Percentiles rank a stretch among this genome's conserved stretches.
Conservation (phyloP, 2,888 invertebrate species). For the Coelopa pilipes region DNA sequence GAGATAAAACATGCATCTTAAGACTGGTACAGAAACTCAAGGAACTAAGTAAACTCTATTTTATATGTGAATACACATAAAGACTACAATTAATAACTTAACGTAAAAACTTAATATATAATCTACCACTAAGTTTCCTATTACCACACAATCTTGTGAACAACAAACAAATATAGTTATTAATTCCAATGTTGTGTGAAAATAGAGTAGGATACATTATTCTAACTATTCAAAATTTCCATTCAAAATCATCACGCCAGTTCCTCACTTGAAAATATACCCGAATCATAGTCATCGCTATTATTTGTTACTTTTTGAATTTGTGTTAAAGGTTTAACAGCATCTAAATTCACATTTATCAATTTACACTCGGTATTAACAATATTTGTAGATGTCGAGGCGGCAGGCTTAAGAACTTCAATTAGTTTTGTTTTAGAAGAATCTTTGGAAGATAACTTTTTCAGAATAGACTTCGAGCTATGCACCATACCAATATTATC, state of each 20-base stretch:
- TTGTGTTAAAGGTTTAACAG: constrained; percentile 44
- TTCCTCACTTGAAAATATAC: constrained; percentile 46
- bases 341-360: constrained; percentile 43
- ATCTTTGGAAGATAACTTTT: background rate
- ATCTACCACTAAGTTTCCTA: no score
- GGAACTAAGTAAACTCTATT: no score
- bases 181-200: no score
- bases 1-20: no score
- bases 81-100: no score
- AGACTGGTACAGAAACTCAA: no score
- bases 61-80: no score
- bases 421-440: background rate
- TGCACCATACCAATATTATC: constrained; percentile 59
- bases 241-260: constrained; percentile 12
- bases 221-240: no score
- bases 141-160: no score
- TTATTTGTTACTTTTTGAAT: constrained; percentile 44
- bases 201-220: no score
- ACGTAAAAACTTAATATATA: no score
- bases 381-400: background rate
- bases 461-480: constrained; percentile 10
- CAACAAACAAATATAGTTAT: no score
- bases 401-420: background rate
- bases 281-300: constrained; percentile 48
- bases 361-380: background rate